These are phyloP conservation scores for Phyto melanocephala DNA, from an alignment of 2,888 invertebrate genomes.

Conservation along the genomic window DNA sequence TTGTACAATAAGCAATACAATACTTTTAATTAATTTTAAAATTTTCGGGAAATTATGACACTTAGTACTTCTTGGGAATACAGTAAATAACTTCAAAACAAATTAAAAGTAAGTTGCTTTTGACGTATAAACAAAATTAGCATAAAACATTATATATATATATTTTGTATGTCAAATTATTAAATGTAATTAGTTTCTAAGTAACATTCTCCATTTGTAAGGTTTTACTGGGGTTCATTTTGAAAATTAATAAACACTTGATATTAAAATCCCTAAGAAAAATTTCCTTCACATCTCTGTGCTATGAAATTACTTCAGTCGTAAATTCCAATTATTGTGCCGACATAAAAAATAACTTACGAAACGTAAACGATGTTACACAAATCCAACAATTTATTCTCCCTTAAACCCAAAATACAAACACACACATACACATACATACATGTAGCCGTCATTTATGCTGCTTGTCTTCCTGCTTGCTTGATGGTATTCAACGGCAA, in stretches of 20 bases:
- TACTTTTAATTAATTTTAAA: no score
- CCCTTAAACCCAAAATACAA: background rate
- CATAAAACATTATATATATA: no score
- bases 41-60: no score
- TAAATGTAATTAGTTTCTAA: no score
- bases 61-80: no score
- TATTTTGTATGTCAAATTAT: no score
- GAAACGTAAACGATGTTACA: conserved; percentile 39
- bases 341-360: conserved; percentile 26
- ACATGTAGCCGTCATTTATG: background rate
- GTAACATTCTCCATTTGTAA: no score
- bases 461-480: background rate
- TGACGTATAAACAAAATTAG: no score
- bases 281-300: background rate
- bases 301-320: background rate
- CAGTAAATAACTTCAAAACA: no score
- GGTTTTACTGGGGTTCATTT: no score
- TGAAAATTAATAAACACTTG: background rate
- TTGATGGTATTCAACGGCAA: conserved; percentile 3
- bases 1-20: no score
- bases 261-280: background rate
- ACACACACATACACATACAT: background rate
- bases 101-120: no score
- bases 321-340: conserved; percentile 55
- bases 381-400: conserved; percentile 6